Base-by-base conservation (phyloP, 1,140 invertebrate genomes). In the Mactra quadrangularis region DNA sequence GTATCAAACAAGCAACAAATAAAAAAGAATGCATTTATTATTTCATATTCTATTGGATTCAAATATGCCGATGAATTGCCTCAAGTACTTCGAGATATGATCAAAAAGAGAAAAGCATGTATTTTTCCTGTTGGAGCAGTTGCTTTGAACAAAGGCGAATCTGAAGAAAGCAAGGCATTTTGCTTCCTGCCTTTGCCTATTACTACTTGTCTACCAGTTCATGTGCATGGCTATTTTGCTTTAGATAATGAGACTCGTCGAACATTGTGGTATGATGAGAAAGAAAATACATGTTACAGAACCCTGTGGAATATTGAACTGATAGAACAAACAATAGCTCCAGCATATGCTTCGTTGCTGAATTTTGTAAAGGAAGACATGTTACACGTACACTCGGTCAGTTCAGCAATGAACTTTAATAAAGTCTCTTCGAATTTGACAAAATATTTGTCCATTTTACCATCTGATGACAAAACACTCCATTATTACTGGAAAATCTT, bases 181-280 rank as follows among this genome's bases (percentile, higher is more conserved):
- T 92, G 92, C 75, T 90, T 90, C 77, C 83, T 92, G 17, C 92
- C 92, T 19, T 79, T 92, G 2, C 90, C 92, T 27, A 68, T 89
- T 11, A 55, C 83, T 31, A 90, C 90, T 15, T 85, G 86, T 19
- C 62, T 92, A 15, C 91, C 91, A 27, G 82, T 91, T 27, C 87
- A 92, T 59, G 85, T 92, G 17, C 91, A 92, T 87, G 92, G 90
- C 0, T 87, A 91, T 74, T 92, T 92, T 88, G 89, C 89, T 35
- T 64, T 92, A 13, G 91, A 91, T 66, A 86, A 90, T 70, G 91
- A 91, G 82, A 82, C 89, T 15, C 84, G 91, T 68, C 81, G 90
- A 55, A 86, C 82, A 59, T 52, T 92, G 13, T 92, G 91, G 90
- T 60, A 86, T 9, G 76, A 60, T 22, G 82, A 87, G 33, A 60